Conservation (phyloP, 2,888 invertebrate species). For the Disparrhopalites patrizii region DNA sequence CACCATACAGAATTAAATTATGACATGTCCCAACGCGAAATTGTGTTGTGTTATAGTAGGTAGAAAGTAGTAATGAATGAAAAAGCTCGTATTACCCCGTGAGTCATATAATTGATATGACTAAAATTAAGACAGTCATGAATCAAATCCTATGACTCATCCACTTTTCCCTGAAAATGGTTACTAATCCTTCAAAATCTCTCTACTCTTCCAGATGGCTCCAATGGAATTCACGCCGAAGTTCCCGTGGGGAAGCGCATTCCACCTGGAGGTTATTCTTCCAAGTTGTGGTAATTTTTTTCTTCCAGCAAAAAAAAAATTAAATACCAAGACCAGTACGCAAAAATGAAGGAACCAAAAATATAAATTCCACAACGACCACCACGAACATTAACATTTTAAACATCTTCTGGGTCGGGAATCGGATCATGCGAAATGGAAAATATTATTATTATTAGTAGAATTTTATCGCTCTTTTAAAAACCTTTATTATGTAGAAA, state of each 20-base stretch:
- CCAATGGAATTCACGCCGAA: constrained; percentile 31
- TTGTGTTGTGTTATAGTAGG: no score
- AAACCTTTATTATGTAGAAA: not conserved
- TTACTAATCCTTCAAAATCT: not conserved
- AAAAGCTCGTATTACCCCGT: no score
- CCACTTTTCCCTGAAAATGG: no score
- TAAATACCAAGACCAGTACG: not conserved
- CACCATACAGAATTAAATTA: no score
- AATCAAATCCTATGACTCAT: no score
- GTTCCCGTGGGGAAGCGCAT: constrained; percentile 32
- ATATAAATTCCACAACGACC: not conserved
- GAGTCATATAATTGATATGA: not conserved
- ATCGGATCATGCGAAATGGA: not conserved
- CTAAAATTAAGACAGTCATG: no score
- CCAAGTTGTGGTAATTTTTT: constrained; percentile 40
- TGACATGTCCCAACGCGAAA: no score
- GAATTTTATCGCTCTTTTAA: no score
- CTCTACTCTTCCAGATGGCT: constrained; percentile 16
- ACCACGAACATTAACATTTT: no score
- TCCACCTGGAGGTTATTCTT: constrained; percentile 48
- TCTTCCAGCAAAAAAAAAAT: not conserved
- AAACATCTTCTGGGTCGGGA: not conserved
- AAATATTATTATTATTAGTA: no score
- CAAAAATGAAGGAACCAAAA: not conserved
- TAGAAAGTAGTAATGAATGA: no score